Base-by-base conservation (phyloP, 2,888 invertebrate species). In the Vannuccia rotundouncinata region DNA sequence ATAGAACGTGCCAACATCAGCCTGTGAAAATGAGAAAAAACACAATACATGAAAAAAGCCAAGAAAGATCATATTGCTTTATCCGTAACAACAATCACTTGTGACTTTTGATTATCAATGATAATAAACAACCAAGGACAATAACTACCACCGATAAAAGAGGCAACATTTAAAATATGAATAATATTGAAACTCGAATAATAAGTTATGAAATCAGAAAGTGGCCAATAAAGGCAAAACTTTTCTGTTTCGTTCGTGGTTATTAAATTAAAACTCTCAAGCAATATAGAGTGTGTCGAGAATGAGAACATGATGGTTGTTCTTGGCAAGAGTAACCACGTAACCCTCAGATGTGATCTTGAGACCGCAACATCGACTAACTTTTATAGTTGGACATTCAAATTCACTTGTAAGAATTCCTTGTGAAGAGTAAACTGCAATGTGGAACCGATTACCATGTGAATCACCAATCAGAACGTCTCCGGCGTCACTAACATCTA, bases 301-400 rank as follows among this genome's bases (percentile, higher is more conserved):
- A 89, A 97, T 94, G 89, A 97, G 92, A 86, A 97, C 96, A 90
- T 96, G 95, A 90, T 97, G 96, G 90, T 97, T 97, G 91, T 96
- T 97, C 91, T 97, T 97, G 88, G 96, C 96, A 90, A 97, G 90
- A 83, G 96, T 89, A 79, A 89, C 88, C 85, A 96, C 93, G 89
- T 94, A 95, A 84, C 96, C 96, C 89, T 96, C 95, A 27, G 94
- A 94, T 81, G 96, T 96, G 86, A 97, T 95, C 90, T 96, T 96
- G 87, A 97, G 91, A 83, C 96, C 96, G 89, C 96, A 97, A 91
- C 96, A 97, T 86, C 96, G 94, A 83, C 95, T 95, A 86, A 95
- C 96, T 92, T 97, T 96, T 82, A 96, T 95, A 87, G 95, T 94
- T 79, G 96, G 96, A 89, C 96, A 97, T 89, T 96, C 95, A 88